These are phyloP conservation scores for Polypterus bichir DNA, from an alignment of 2,113 vertebrate species.

Conservation along the genomic window DNA sequence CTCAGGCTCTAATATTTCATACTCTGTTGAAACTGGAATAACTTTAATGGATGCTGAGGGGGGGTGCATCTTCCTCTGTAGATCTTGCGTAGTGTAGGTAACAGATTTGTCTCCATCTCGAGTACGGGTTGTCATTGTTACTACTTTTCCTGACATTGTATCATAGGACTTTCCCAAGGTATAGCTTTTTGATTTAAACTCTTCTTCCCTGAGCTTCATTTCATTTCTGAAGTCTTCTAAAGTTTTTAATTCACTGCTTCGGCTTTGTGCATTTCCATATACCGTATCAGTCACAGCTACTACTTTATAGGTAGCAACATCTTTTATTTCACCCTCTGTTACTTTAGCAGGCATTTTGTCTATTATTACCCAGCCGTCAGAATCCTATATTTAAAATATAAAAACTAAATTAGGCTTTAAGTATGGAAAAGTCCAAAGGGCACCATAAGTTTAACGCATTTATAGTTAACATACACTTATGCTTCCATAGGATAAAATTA, in stretches of 20 bases:
- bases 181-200: slow-evolving; percentile 58
- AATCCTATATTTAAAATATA: slow-evolving; percentile 73
- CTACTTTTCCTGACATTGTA: slow-evolving; percentile 58
- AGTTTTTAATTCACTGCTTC: slow-evolving; percentile 46
- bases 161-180: slow-evolving; percentile 72
- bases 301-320: slow-evolving; percentile 56
- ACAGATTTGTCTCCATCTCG: slow-evolving; percentile 39
- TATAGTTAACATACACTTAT: no score
- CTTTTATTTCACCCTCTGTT: slow-evolving; percentile 62
- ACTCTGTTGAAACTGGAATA: slow-evolving; percentile 41
- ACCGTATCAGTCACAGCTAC: slow-evolving; percentile 55
- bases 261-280: slow-evolving; percentile 42
- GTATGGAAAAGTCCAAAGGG: no score
- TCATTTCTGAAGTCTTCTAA: slow-evolving; percentile 67
- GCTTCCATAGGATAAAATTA: no score
- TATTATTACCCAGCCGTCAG: slow-evolving; percentile 73
- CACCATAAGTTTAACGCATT: no score
- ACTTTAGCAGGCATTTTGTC: slow-evolving; percentile 76
- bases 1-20: slow-evolving; percentile 58
- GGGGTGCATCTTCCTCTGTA: slow-evolving; percentile 30
- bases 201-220: slow-evolving; percentile 48
- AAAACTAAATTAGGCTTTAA: slow-evolving; percentile 60
- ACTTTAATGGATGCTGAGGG: slow-evolving; percentile 39
- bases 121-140: slow-evolving; percentile 57
- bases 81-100: slow-evolving; percentile 28